Conservation (phyloP, 2,113 vertebrate genomes). For the Nematolebias whitei region DNA sequence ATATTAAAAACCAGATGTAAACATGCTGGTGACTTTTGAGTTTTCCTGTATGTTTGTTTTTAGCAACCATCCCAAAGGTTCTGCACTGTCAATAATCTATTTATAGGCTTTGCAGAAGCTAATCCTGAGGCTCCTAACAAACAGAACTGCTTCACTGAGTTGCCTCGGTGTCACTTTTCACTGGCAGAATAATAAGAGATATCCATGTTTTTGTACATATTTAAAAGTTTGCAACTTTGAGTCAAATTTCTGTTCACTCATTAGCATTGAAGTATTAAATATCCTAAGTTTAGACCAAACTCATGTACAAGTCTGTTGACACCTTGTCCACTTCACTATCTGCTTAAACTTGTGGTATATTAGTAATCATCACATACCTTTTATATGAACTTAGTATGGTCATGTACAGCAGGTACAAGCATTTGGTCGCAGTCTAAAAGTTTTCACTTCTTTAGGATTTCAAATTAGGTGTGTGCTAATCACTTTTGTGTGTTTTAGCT, state of each 20-base stretch:
- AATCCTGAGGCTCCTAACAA: conserved; percentile 23
- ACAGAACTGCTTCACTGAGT: conserved; percentile 3
- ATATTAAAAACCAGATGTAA: background rate
- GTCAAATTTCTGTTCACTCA: background rate
- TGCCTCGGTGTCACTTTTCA: conserved; percentile 56
- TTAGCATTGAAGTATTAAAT: background rate
- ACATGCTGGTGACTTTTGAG: background rate
- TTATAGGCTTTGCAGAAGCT: conserved; percentile 43
- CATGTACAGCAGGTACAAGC: background rate
- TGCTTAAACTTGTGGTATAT: conserved; percentile 13
- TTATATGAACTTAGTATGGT: background rate
- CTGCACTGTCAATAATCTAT: conserved; percentile 52
- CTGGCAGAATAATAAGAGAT: background rate
- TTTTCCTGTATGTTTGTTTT: conserved; percentile 41
- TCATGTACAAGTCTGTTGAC: conserved; percentile 11
- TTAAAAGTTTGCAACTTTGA: conserved; percentile 6
- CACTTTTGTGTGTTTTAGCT: conserved; percentile 60
- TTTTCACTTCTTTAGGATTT: too few species aligned
- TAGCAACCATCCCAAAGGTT: conserved; percentile 33
- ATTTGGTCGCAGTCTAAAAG: background rate
- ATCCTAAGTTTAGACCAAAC: background rate
- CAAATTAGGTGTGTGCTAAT: too few species aligned
- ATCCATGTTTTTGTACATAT: conserved; percentile 2
- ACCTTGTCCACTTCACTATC: conserved; percentile 6
- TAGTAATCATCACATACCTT: background rate